Percentiles rank a stretch among this genome's conserved stretches.
phyloP scores from a whole-genome alignment of 1,140 invertebrate genomes.

The Pentalonia nigronervosa region DNA sequence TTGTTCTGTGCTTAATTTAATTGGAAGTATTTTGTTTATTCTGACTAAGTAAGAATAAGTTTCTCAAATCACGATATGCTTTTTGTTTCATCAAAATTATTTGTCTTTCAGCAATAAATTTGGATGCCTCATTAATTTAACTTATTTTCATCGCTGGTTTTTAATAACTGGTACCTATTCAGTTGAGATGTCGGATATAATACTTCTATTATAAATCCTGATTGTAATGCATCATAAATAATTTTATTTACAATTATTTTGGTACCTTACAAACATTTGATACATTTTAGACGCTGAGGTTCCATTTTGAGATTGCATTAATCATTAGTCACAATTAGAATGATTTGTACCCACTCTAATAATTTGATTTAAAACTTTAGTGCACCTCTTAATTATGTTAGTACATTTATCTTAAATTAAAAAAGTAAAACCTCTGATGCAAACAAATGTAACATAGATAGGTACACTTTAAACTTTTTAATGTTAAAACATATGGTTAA shows the following conservation, averaged over 20 bases:
- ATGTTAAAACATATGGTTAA: background rate
- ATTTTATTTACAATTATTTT: background rate
- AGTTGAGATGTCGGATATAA: background rate
- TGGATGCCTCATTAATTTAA: background rate
- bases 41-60: background rate
- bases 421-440: background rate
- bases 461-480: background rate
- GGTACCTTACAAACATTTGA: background rate
- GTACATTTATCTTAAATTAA: background rate
- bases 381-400: background rate
- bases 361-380: conserved; percentile 9
- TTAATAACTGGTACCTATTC: background rate
- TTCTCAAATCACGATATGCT: background rate
- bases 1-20: background rate
- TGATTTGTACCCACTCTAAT: background rate
- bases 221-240: background rate
- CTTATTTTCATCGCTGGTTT: background rate
- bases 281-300: background rate
- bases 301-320: background rate
- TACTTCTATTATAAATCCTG: background rate
- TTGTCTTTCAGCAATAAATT: background rate
- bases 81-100: background rate
- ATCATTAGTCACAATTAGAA: background rate
- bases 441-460: background rate
- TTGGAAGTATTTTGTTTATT: background rate